A percentile compares a stretch with the other conserved stretches of the same genome.
phyloP scores from a whole-genome alignment of 2,888 invertebrate genomes.

The Antitype chi region DNA sequence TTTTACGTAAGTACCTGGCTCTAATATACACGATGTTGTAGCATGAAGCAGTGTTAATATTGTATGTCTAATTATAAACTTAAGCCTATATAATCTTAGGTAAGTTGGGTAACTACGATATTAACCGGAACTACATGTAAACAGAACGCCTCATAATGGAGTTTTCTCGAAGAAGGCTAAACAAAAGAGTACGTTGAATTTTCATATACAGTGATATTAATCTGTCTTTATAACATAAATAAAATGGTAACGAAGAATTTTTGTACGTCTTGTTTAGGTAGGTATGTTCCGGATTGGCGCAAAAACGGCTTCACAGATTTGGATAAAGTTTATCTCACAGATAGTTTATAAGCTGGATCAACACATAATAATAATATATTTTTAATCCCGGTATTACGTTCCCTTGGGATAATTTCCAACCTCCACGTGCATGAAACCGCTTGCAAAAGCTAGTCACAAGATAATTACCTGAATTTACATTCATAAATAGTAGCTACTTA shows the following conservation, averaged over 20 bases:
- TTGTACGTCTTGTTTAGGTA: too few species aligned
- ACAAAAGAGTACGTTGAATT: neutral
- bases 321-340: too few species aligned
- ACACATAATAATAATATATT: too few species aligned
- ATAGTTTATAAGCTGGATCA: too few species aligned
- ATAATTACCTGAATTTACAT: too few species aligned
- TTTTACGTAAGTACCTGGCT: conserved; percentile 45
- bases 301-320: neutral
- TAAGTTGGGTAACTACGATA: neutral
- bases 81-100: conserved; percentile 33
- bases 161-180: neutral
- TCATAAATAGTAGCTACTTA: neutral
- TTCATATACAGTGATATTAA: neutral
- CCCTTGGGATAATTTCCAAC: too few species aligned
- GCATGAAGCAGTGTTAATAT: conserved; percentile 39
- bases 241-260: neutral
- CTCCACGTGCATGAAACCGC: too few species aligned
- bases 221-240: neutral
- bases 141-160: neutral
- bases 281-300: neutral
- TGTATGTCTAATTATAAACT: conserved; percentile 51
- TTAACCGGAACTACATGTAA: neutral
- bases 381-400: too few species aligned
- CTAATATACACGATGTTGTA: conserved; percentile 34
- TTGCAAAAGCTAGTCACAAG: too few species aligned